Percentiles rank a stretch among this genome's conserved stretches.
These are phyloP conservation scores for Trichoplusia ni DNA, from an alignment of 1,140 invertebrate species.

Conservation along the genomic window DNA sequence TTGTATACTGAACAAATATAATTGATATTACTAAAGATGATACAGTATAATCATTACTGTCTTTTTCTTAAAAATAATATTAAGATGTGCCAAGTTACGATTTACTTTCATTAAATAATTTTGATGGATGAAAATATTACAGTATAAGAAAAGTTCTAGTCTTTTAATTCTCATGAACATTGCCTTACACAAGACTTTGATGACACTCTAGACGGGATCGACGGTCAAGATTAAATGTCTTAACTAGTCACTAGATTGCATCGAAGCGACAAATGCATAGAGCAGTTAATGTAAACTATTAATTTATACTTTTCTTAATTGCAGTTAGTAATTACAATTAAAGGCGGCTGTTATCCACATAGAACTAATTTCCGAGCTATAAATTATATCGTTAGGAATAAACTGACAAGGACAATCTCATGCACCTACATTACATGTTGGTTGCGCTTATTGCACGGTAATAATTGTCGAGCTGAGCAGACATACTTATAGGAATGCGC, in stretches of 20 bases:
- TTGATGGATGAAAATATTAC: too few relatives aligned
- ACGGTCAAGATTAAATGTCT: not conserved
- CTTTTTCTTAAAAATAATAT: too few relatives aligned
- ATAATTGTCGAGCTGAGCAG: constrained; percentile 41
- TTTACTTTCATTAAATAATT: too few relatives aligned
- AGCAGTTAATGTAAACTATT: constrained; percentile 1
- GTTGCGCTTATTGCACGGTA: constrained; percentile 31
- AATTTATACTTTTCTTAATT: constrained; percentile 13
- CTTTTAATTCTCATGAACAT: too few relatives aligned
- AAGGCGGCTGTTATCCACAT: not conserved
- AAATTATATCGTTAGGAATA: constrained; percentile 1
- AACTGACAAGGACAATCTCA: not conserved
- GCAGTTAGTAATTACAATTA: constrained; percentile 14
- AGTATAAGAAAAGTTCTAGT: too few relatives aligned
- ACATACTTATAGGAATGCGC: constrained; percentile 21
- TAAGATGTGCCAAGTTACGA: too few relatives aligned
- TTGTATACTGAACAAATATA: not conserved
- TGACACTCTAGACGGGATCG: not conserved
- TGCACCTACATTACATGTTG: not conserved
- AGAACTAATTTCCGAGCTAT: not conserved
- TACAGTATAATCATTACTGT: too few relatives aligned
- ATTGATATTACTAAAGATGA: not conserved
- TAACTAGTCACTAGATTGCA: not conserved
- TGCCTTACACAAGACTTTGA: too few relatives aligned
- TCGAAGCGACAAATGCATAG: not conserved